Percentiles rank a stretch among this genome's conserved stretches.
Evolutionary conservation across 2,888 invertebrate genomes (phyloP).

Genomic region (Rhamphomyia laevipes): DNA sequence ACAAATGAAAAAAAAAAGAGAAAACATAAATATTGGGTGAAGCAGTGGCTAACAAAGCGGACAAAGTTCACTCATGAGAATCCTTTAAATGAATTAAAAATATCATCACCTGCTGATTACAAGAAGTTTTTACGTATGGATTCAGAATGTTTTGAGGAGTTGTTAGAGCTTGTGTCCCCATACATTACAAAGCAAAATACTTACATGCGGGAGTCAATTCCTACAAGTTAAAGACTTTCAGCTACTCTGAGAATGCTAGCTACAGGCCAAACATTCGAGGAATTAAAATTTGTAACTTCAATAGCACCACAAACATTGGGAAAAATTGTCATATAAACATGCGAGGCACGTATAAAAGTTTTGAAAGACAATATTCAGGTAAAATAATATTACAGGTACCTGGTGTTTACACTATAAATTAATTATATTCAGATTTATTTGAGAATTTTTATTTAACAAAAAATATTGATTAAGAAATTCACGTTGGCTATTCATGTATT

Average conservation of each 20-base stretch:
- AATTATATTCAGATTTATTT: neutral
- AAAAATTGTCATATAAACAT: slow-evolving; percentile 7
- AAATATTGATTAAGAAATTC: neutral
- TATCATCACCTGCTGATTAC: too few species aligned
- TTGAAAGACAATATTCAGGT: slow-evolving; percentile 5
- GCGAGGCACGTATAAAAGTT: slow-evolving; percentile 1
- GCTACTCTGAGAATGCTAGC: too few species aligned
- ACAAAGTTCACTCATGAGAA: too few species aligned
- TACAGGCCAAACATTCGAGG: slow-evolving; percentile 4
- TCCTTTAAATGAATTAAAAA: too few species aligned
- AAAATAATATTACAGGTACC: neutral
- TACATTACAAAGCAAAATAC: slow-evolving; percentile 4
- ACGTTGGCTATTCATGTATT: too few species aligned
- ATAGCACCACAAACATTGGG: slow-evolving; percentile 2
- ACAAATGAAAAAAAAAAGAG: too few species aligned
- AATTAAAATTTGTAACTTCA: slow-evolving; percentile 5
- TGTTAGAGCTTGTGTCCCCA: neutral
- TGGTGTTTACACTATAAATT: neutral
- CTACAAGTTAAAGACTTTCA: too few species aligned
- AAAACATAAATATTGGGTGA: too few species aligned
- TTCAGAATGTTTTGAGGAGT: neutral
- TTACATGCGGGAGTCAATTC: too few species aligned
- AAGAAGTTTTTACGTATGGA: slow-evolving; percentile 3
- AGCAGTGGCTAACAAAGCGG: too few species aligned
- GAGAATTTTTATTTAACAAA: too few species aligned